phyloP scores from a whole-genome alignment of 35 echinoderm and acorn worm species.

The Lytechinus pictus region DNA sequence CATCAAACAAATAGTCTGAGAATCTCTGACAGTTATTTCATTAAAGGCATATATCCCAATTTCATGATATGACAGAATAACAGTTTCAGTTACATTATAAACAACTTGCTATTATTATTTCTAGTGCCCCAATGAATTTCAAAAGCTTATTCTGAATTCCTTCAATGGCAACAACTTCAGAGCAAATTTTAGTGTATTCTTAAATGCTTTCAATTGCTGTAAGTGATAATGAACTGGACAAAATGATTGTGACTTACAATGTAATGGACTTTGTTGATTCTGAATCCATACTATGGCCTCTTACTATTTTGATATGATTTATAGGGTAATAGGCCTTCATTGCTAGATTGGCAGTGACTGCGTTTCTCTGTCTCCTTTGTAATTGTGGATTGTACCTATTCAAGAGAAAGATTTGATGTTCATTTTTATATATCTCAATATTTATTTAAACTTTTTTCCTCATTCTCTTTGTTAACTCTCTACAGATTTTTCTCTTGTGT shows the following conservation, averaged over 20 bases:
- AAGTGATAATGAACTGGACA: background rate
- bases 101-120: background rate
- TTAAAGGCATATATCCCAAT: background rate
- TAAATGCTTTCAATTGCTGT: background rate
- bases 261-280: background rate
- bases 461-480: slow-evolving; percentile 28
- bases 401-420: slow-evolving; percentile 32
- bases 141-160: background rate
- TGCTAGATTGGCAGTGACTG: background rate
- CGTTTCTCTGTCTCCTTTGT: slow-evolving; percentile 11
- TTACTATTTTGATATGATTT: background rate
- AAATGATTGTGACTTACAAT: background rate
- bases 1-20: background rate
- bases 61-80: background rate
- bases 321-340: background rate
- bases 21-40: background rate
- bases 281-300: background rate
- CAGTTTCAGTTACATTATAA: background rate
- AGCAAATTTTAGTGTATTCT: background rate
- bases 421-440: slow-evolving; percentile 42
- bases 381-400: slow-evolving; percentile 23
- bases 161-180: background rate
- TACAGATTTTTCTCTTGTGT: slow-evolving; percentile 26
- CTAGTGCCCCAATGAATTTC: background rate
- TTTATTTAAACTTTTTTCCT: slow-evolving; percentile 40